Percentiles rank a stretch among this genome's conserved stretches.
phyloP scores from a whole-genome alignment of 2,113 vertebrate species.

The Embiotoca jacksoni region DNA sequence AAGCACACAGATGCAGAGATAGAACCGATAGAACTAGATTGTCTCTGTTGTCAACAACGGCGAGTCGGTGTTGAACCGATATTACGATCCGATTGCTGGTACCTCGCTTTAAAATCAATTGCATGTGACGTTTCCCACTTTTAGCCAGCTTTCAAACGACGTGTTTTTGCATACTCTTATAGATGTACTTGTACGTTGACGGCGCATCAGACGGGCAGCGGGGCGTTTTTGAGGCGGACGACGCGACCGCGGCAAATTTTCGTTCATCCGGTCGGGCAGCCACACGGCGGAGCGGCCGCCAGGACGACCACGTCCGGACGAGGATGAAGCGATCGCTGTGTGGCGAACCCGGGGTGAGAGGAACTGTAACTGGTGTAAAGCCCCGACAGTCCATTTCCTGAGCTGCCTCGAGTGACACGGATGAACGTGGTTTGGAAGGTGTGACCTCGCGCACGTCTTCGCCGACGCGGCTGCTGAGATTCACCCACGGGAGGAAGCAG shows the following conservation, averaged over 20 bases:
- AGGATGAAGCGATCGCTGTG: constrained; percentile 38
- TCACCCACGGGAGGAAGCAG: constrained; percentile 21
- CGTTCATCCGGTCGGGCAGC: background rate
- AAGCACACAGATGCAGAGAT: no score
- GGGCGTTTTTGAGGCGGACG: no score
- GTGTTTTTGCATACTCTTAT: no score
- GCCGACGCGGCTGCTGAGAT: constrained; percentile 19
- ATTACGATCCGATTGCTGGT: no score
- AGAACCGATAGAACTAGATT: no score
- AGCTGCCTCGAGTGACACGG: background rate
- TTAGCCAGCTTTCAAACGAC: no score
- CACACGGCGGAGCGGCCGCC: background rate
- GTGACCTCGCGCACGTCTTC: constrained; percentile 25
- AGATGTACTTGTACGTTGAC: no score
- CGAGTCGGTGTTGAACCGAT: no score
- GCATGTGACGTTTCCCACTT: no score
- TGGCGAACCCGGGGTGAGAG: constrained; percentile 46
- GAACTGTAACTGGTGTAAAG: constrained; percentile 64
- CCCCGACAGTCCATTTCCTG: constrained; percentile 42
- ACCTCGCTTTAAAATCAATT: no score
- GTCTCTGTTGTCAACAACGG: no score
- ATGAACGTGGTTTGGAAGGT: constrained; percentile 41
- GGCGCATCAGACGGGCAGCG: no score
- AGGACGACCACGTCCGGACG: constrained; percentile 37
- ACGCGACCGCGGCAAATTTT: background rate